Evolutionary conservation across 1,140 invertebrate species (phyloP), one percentile per base, ranked within the genome.

Genomic region (Pachypsylla venusta): DNA sequence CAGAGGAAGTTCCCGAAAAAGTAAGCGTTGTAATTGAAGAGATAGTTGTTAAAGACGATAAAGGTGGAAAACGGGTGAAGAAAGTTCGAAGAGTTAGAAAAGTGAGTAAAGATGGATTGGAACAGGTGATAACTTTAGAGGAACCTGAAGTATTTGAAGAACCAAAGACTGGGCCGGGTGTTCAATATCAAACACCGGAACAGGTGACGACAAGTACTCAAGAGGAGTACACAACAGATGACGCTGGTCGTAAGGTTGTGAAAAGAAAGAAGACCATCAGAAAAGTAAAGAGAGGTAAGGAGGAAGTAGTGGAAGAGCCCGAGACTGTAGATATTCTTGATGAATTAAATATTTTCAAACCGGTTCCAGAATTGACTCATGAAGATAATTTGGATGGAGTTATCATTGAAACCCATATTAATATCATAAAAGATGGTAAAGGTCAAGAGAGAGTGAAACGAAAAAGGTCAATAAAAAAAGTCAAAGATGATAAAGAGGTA

Each of bases 101-200:
- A 30, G 20, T 20, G 2, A 28, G 16, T 10, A 57, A 57, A 16
- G 26, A 26, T 27, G 55, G 55, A 7, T 14, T n/a, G 22, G 42
- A 48, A 48, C n/a, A 48, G 22, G 42, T 48, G 42, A 48, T 48
- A n/a, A 48, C 42, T 5, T 48, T 48, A 22, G 42, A 48, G 20
- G 55, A 57, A 14, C 16, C 55, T 2, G 55, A 57, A 35, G 55
- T 57, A 16, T 22, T 57, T 28, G 27, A 57, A 28, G 22, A 57
- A 57, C 25, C 16, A n/a, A 48, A 48, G 22, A 4, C 42, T n/a
- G 16, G 42, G 16, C n/a, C 22, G 7, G 42, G 42, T 19, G 16
- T 48, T 4, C 42, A 48, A 48, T 48, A 48, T n/a, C 42, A 48
- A n/a, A 48, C 42, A 3, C 42, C 42, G 16, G 42, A 48, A n/a